A percentile compares a stretch with the other conserved stretches of the same genome.
These are phyloP conservation scores for Cheilosia urbana DNA, from an alignment of 2,888 invertebrate genomes.

Conservation along the genomic window DNA sequence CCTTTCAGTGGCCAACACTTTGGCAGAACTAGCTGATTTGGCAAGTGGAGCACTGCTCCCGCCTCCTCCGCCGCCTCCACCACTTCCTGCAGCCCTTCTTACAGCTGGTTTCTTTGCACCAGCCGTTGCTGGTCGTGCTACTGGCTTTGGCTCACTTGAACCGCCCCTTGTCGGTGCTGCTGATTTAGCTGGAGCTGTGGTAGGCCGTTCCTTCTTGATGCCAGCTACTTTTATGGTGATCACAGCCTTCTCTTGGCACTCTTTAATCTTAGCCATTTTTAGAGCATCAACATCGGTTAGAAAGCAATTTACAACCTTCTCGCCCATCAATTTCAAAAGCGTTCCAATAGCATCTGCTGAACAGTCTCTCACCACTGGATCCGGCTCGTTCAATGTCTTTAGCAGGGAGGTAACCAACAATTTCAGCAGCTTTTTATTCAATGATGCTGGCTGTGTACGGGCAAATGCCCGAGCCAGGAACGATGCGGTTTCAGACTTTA, in stretches of 20 bases:
- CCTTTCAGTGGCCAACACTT: conserved; percentile 85
- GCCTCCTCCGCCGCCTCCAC: conserved; percentile 67
- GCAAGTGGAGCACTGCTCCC: conserved; percentile 75
- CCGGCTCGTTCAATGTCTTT: conserved; percentile 87
- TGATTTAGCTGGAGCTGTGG: conserved; percentile 82
- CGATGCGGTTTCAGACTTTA: conserved; percentile 93
- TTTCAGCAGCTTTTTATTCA: conserved; percentile 96
- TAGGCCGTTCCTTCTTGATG: conserved; percentile 85
- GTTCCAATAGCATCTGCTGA: conserved; percentile 97
- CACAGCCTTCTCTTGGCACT: conserved; percentile 96
- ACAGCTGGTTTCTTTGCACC: conserved; percentile 77
- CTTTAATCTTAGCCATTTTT: conserved; percentile 97
- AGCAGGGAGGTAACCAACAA: conserved; percentile 90
- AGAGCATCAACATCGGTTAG: conserved; percentile 94
- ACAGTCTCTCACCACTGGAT: conserved; percentile 95
- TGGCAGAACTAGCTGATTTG: conserved; percentile 81
- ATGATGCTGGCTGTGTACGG: conserved; percentile 90
- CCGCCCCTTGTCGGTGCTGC: conserved; percentile 80
- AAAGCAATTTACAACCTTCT: conserved; percentile 94
- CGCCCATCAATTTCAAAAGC: conserved; percentile 96
- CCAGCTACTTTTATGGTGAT: conserved; percentile 89
- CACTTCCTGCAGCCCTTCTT: conserved; percentile 76
- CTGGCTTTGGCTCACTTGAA: conserved; percentile 80
- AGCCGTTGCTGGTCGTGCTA: conserved; percentile 81
- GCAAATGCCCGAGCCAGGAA: conserved; percentile 94